phyloP scores from a whole-genome alignment of 2,797 vertebrate species.

The Lycodopsis pacificus region DNA sequence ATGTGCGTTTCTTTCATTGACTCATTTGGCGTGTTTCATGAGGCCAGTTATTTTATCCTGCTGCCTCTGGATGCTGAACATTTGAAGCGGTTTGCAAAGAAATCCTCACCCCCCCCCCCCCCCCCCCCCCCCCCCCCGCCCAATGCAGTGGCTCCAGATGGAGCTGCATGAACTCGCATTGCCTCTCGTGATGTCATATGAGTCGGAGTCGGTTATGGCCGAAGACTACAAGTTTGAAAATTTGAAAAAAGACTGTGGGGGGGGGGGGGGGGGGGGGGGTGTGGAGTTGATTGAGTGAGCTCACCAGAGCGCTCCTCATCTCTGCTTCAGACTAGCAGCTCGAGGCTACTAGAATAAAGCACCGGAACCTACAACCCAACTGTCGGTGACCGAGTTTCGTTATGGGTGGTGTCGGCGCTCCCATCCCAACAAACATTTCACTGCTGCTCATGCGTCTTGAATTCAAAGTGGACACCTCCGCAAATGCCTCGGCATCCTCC shows the following conservation, averaged over 20 bases:
- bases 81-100: conserved; percentile 37
- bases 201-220: not conserved
- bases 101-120: conserved; percentile 5
- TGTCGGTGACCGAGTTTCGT: not conserved
- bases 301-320: not conserved
- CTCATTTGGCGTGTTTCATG: conserved; percentile 39
- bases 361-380: not conserved
- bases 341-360: not conserved
- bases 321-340: not conserved
- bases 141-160: not conserved
- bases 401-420: not conserved
- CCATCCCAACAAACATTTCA: conserved; percentile 35
- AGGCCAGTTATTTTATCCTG: conserved; percentile 42
- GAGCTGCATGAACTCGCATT: not conserved
- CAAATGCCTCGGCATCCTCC: conserved; percentile 32
- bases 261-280: too few relatives aligned
- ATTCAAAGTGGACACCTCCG: conserved; percentile 50
- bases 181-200: not conserved
- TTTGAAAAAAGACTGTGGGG: too few relatives aligned
- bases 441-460: conserved; percentile 40
- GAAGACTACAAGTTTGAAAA: too few relatives aligned
- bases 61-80: conserved; percentile 36
- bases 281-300: not conserved
- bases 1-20: conserved; percentile 17
- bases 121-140: not conserved